Base-by-base conservation (phyloP, 2,888 invertebrate species). In the Falcaria lacertinaria region DNA sequence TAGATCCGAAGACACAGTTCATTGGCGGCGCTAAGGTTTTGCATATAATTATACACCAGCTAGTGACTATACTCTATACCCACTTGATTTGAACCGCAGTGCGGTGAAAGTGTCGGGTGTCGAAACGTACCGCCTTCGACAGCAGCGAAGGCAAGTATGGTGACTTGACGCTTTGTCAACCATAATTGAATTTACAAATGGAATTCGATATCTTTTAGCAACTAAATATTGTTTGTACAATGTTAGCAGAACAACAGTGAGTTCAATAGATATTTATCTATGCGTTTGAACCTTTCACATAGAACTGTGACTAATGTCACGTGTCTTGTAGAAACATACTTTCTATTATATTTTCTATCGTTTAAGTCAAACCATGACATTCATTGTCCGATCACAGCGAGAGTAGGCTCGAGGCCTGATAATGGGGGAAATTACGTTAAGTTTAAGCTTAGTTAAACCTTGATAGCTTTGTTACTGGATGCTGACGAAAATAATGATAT, bases 91-190 rank as follows among this genome's bases (percentile, higher is more conserved):
- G 28, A 28, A 11, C 28, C 50, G 47, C 46, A 43, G 46, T 47
- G 49, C 43, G 71, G 80, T 76, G 82, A 82, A 81, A 80, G 80
- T 78, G 69, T 64, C 63, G 63, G 58, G 60, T 72, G 70, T 69
- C 63, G 71, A 74, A 75, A 73, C 58, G 59, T 11, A 59, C 60
- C 57, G 54, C 48, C 55, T 55, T 64, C n/a, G n/a, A n/a, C n/a
- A n/a, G n/a, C 65, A 56, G 54, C 66, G 66, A 70, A 74, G 64
- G 72, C 63, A 58, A 70, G 61, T 64, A 54, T 69, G 63, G 64
- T 60, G 54, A 57, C 58, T 59, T 50, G 45, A 60, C 60, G 71
- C 70, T 73, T 75, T 76, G 73, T 79, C 67, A 70, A 70, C 61
- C 66, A 49, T 74, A 70, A 73, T 74, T 69, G 66, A 71, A 71